phyloP scores from a whole-genome alignment of 2,797 vertebrate species.

The Botia almorhae region DNA sequence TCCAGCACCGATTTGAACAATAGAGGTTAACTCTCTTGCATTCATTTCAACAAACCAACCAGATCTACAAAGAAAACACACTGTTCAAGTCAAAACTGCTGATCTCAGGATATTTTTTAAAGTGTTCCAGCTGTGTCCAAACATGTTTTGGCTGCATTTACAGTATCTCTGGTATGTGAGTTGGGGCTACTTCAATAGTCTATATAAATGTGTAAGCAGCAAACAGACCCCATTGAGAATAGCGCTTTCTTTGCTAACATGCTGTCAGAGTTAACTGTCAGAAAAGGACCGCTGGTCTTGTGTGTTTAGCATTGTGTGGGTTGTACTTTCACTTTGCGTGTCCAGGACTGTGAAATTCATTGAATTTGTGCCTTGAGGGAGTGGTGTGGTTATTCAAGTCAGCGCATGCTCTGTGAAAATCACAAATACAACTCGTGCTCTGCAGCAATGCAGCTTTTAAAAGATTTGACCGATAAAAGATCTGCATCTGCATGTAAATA shows the following conservation, averaged over 20 bases:
- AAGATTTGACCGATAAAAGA: constrained; percentile 27
- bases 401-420: neutral
- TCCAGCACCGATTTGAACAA: constrained; percentile 70
- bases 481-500: constrained; percentile 32
- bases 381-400: constrained; percentile 21
- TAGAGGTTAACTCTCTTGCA: constrained; percentile 56
- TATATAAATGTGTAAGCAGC: neutral
- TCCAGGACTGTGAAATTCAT: neutral
- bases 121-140: constrained; percentile 42
- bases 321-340: constrained; percentile 40
- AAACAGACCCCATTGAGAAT: neutral
- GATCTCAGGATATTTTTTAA: constrained; percentile 18
- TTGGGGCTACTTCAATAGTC: constrained; percentile 8
- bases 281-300: neutral
- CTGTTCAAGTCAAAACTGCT: constrained; percentile 25
- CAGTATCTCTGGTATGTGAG: constrained; percentile 53
- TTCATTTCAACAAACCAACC: constrained; percentile 69
- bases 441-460: constrained; percentile 17
- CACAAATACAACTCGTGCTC: constrained; percentile 30
- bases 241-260: neutral
- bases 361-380: neutral
- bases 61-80: constrained; percentile 54
- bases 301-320: constrained; percentile 25
- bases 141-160: constrained; percentile 43
- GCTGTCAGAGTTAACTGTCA: neutral